Evolutionary conservation across 2,888 invertebrate species (phyloP), one percentile per base, ranked within the genome.

Genomic region (Adelphocoris suturalis): DNA sequence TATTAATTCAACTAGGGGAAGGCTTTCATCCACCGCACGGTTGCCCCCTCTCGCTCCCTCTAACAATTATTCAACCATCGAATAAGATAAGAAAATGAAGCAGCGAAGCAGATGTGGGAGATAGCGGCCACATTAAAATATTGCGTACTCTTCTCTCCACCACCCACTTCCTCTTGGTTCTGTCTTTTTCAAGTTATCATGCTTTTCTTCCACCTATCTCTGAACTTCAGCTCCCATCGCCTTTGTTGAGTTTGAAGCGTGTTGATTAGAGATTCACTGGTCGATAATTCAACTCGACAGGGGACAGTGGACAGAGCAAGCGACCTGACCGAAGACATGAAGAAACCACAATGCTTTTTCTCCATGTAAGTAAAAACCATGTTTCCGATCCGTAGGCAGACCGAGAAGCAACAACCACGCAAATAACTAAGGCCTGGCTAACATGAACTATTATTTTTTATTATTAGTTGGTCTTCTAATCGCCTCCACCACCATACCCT

Each of bases 1-100:
- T 14, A n/a, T 57, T 57, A 57, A 57, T 57, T 57, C 57, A n/a
- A n/a, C 57, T 13, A n/a, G 57, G 5, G 57, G n/a, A 57, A 57
- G n/a, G 14, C n/a, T n/a, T 57, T 57, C 19, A 37, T 4, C 37
- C 37, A 37, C 37, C 37, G 16, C 57, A 16, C 57, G 57, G 57
- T 16, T 52, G 52, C 57, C 57, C 19, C 57, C 19, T 57, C 57
- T 57, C 57, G 57, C 57, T 57, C 57, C 57, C 57, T n/a, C 57
- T 57, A 57, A 81, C 80, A 47, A 81, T 81, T 81, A 81, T 81
- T 81, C 80, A 81, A 81, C 46, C 80, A 47, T 81, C 46, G 80
- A 47, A 16, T 47, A n/a, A 81, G 80, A 81, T 81, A 81, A 81
- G 80, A 81, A 81, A 81, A 81, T 81, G 80, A 81, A 27, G 80